Base-by-base conservation (phyloP, 2,797 vertebrate species). In the Myripristis jacobus region DNA sequence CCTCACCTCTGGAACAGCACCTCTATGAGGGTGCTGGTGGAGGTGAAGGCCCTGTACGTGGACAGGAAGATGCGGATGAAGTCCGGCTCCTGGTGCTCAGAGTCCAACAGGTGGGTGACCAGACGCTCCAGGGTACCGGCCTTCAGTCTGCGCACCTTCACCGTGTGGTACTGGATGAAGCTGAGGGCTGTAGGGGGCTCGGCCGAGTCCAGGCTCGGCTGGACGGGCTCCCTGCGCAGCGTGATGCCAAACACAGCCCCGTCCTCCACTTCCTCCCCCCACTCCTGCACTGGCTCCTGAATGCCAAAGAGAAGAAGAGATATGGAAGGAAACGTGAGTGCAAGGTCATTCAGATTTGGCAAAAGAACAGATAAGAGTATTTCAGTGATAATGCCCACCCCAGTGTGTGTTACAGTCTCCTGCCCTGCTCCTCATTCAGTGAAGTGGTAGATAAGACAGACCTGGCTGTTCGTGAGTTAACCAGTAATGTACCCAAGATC, bases 221-320 rank as follows among this genome's bases (percentile, higher is more conserved):
- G 86, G 8, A 90, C 92, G 4, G 91, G 92, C 71, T 96, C 95
- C 55, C 96, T 81, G 57, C 91, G 92, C 57, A 97, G 92, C 1
- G 94, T 94, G 76, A 97, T 70, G 21, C 94, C 95, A 31, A 95
- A 97, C 76, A 97, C 87, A 0, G 94, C 95, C 0, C 94, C 95
- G 0, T 96, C 94, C 72, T 96, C 96, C 29, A 91, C 91, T 87
- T 97, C 96, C 79, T 97, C 96, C 0, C 95, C 96, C 96, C 96
- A 97, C 81, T 95, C 95, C 84, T 97, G 96, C 6, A 96, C 92
- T 0, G 95, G 95, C 53, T 95, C 93, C 96, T 97, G 81, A 16
- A 50, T 21, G 1, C 10, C 48, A 16, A 13, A 34, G 15, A 52
- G 4, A 16, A 12, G 13, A 15, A 41, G 38, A 41, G 2, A 41